These are phyloP conservation scores for Macrotus californicus DNA, from an alignment of 2,113 vertebrate species.

Conservation along the genomic window DNA sequence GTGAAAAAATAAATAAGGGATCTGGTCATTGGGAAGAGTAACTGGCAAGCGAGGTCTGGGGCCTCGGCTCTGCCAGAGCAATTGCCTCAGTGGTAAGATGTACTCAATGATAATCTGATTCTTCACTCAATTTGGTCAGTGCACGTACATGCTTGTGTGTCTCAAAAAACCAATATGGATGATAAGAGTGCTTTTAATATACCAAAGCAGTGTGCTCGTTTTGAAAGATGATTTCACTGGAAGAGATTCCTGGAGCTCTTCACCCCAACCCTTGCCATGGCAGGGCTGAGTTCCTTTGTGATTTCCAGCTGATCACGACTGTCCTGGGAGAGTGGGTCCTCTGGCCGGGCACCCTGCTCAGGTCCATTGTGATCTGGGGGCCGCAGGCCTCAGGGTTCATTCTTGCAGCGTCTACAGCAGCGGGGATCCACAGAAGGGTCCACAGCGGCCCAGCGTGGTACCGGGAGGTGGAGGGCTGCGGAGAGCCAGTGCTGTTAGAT, in stretches of 20 bases:
- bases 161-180: not conserved
- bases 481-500: slow-evolving; percentile 9
- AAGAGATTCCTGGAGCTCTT: not conserved
- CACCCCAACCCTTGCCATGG: rapidly evolving
- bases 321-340: not conserved
- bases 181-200: not conserved
- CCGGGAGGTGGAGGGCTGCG: not conserved
- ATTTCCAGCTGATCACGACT: not conserved
- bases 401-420: not conserved
- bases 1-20: not conserved
- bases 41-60: not conserved
- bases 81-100: not conserved
- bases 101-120: not conserved
- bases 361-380: not conserved
- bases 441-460: not conserved
- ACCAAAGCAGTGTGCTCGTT: not conserved
- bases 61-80: not conserved
- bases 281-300: not conserved
- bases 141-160: not conserved
- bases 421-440: not conserved
- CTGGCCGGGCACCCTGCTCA: not conserved
- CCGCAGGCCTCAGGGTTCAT: not conserved
- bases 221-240: not conserved
- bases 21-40: not conserved
- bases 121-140: not conserved